These are phyloP conservation scores for Leucopsar rothschildi DNA, from an alignment of 2,113 vertebrate genomes.

Conservation along the genomic window DNA sequence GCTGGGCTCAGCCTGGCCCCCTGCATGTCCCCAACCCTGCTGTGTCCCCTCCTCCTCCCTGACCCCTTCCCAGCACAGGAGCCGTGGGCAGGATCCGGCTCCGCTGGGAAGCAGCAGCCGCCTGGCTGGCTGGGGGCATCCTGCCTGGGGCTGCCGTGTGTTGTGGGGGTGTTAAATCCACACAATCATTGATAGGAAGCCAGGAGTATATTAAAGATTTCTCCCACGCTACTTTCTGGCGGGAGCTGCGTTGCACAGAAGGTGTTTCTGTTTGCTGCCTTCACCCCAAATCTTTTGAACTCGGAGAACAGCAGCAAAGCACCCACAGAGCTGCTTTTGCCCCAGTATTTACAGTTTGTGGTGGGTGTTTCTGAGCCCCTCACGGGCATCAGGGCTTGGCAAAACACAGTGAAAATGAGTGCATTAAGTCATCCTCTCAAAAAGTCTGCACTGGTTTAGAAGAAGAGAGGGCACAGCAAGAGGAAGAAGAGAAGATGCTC, in stretches of 20 bases:
- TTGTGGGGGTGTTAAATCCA: slow-evolving; percentile 19
- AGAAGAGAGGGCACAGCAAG: not conserved
- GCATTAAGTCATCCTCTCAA: not conserved
- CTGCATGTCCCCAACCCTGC: not conserved
- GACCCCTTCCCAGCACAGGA: not conserved
- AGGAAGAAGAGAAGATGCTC: not conserved
- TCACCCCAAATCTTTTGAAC: slow-evolving; percentile 9
- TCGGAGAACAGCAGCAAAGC: not conserved
- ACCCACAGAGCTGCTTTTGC: not conserved
- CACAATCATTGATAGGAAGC: slow-evolving; percentile 11
- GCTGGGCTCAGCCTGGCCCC: not conserved
- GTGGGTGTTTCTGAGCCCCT: not conserved
- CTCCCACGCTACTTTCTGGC: slow-evolving; percentile 27
- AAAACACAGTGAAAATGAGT: not conserved
- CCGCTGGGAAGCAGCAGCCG: not conserved
- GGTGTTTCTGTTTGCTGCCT: slow-evolving; percentile 6
- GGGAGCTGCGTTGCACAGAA: not conserved
- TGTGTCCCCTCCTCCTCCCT: not conserved
- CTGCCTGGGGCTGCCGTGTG: not conserved
- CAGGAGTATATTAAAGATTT: slow-evolving; percentile 37
- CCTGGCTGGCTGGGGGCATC: not conserved
- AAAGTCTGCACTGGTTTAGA: not conserved
- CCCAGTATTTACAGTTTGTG: not conserved
- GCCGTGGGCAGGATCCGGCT: not conserved
- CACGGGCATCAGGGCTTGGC: not conserved